Base-by-base conservation (phyloP, 2,113 vertebrate genomes). In the Coturnix japonica region DNA sequence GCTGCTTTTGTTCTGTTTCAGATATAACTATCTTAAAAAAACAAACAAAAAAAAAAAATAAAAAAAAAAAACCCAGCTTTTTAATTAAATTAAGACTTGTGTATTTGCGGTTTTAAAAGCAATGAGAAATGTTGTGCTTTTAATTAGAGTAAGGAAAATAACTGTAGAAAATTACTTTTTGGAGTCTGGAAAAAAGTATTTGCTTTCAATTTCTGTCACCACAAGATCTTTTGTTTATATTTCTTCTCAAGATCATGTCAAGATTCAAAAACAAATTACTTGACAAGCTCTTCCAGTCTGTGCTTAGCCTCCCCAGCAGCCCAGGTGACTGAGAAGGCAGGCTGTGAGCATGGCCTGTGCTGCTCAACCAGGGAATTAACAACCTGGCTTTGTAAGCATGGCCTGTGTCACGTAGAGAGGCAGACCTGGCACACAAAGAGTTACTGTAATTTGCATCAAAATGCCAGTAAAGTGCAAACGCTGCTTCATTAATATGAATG, bases 401-500 rank as follows among this genome's bases (percentile, higher is more conserved):
- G 46, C 78, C 66, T 56, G 59, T 75, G 87, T 77, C 89, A 56
- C 6, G 6, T 81, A 56, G 4, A 23, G 71, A 79, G 41, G 10
- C 35, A 79, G 37, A 9, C 35, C 7, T 0, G 57, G 77, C 41
- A 37, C 57, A 72, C 53, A 87, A 74, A 80, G 76, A 87, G 93
- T 93, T 95, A 92, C 70, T 41, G 44, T 31, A 10, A 93, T 89
- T 91, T 91, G 69, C 85, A 88, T 94, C 22, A 87, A 91, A 93
- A 87, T 78, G 76, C 93, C 67, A 59, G 47, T 5, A 41, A 81
- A 92, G 93, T 95, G 84, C 66, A 95, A 85, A 56, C 4, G 69
- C 78, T 43, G 72, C 76, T 73, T 89, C 73, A 93, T 92, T 95
- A 95, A 95, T 87, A 92, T 89, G 94, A 88, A 96, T 86, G 93